Evolutionary conservation across 2,113 vertebrate genomes (phyloP), one percentile per base, ranked within the genome.

Genomic region (Macroglossus sobrinus): DNA sequence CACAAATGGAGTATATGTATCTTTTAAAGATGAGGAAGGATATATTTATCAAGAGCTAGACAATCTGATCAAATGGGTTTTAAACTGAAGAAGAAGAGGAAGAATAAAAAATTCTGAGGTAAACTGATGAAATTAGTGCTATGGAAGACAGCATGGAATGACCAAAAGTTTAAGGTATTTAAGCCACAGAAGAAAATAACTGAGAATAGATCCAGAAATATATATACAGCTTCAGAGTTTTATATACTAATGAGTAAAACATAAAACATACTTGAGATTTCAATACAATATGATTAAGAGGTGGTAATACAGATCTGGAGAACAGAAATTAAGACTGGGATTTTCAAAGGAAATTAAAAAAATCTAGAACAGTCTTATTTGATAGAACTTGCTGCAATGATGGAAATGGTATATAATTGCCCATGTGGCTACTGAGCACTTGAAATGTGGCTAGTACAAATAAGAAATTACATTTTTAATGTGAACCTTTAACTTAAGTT

Each of bases 1-100:
- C 57, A 79, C 66, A 68, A 89, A 72, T 79, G 45, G 13, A 76
- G 19, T 38, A 26, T 38, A 55, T 63, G 11, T 28, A 10, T 92
- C 43, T 84, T 96, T 96, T 82, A 88, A 96, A 88, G 38, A 64
- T 72, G 33, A 93, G 50, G n/a, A 76, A 72, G 18, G 80, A 81
- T 80, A 21, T 53, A 57, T 71, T 72, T 79, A 89, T 35, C 30
- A 84, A 35, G 9, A 78, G 19, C 18, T 79, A 84, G 18, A 33
- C 24, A 21, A 76, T 7, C 26, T 19, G n/a, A 64, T 21, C 22
- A 87, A 89, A 57, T 50, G 8, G 43, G 15, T 53, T 72, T 89
- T 79, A 63, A 84, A 92, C 0, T 64, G 38, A 84, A 22, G 71
- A 78, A 1, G 13, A 89, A 84, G 33, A 28, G 11, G 47, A 88